Base-by-base conservation (phyloP, 2,888 invertebrate species). In the Lordiphosa andalusiaca region DNA sequence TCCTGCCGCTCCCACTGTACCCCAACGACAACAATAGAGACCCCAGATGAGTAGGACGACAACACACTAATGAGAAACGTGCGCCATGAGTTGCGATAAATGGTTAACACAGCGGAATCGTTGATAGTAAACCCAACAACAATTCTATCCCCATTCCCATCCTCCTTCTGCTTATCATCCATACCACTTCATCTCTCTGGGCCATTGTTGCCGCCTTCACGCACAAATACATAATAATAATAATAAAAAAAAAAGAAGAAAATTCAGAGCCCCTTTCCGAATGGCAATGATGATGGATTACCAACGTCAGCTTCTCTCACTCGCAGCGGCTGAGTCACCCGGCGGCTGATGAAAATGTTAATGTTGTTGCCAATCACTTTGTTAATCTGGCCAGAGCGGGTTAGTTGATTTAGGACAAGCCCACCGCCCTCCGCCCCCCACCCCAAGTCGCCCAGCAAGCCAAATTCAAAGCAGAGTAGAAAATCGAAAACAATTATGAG, bases 331-430 rank as follows among this genome's bases (percentile, higher is more conserved):
- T 23, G 21, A 21, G 40, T 16, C 35, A 12, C 9, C 16, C 67
- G 51, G 44, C 58, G 51, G 77, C 77, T 78, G 77, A 84, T 78
- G 84, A 85, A 84, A 78, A 85, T 78, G 85, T 76, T 78, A 78
- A 85, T 84, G 77, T 78, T 84, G 73, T 84, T 78, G 84, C 85
- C 84, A 78, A 78, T 78, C 85, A 85, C 70, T 84, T 72, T 80
- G 70, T 80, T 78, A 78, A 78, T 80, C 81, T 77, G 60, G 65
- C 58, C 65, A 63, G 57, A 52, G 59, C 50, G 81, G 47, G 53
- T 66, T 69, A 69, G 59, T 76, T 85, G 81, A 77, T 84, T 85
- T 74, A 53, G 50, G 25, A 37, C 35, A 44, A 13, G 30, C n/a
- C n/a, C n/a, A n/a, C n/a, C n/a, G 16, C 16, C 16, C 16, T n/a